A percentile compares a stretch with the other conserved stretches of the same genome.
Evolutionary conservation across 2,888 invertebrate genomes (phyloP).

Genomic region (Gastracanthus pulcherrimus): DNA sequence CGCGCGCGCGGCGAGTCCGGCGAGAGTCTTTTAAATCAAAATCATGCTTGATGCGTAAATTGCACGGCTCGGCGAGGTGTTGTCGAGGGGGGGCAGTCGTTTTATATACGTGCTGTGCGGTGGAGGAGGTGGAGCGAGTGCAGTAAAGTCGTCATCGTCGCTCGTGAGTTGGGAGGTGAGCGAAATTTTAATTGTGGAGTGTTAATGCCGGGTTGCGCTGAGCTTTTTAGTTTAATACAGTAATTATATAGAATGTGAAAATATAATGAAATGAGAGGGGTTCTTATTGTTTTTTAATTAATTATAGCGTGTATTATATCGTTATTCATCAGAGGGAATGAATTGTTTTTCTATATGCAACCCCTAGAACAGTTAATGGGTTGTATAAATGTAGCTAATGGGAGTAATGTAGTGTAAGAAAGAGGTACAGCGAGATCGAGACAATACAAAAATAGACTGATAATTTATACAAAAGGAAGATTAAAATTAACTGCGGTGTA

Average conservation of each 20-base stretch:
- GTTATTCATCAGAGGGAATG: no score
- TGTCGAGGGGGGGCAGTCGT: not conserved
- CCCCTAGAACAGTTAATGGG: no score
- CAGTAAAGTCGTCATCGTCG: not conserved
- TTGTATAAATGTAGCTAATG: no score
- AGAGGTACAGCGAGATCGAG: not conserved
- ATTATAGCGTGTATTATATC: no score
- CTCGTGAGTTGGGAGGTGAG: not conserved
- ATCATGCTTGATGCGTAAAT: slow-evolving; percentile 40
- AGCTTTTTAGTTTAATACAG: not conserved
- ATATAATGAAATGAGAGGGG: not conserved
- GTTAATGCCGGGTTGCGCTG: not conserved
- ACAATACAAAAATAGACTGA: not conserved
- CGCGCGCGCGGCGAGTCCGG: not conserved
- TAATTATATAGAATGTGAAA: not conserved
- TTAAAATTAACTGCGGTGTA: not conserved
- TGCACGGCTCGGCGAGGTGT: slow-evolving; percentile 8
- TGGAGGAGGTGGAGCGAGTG: not conserved
- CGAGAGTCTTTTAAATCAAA: slow-evolving; percentile 49
- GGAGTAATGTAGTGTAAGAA: not conserved
- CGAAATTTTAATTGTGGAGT: slow-evolving; percentile 6
- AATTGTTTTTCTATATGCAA: no score
- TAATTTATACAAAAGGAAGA: not conserved
- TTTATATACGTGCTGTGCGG: not conserved
- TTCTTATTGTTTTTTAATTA: no score